phyloP scores from a whole-genome alignment of 2,888 invertebrate genomes.

The Drosophila merina region DNA sequence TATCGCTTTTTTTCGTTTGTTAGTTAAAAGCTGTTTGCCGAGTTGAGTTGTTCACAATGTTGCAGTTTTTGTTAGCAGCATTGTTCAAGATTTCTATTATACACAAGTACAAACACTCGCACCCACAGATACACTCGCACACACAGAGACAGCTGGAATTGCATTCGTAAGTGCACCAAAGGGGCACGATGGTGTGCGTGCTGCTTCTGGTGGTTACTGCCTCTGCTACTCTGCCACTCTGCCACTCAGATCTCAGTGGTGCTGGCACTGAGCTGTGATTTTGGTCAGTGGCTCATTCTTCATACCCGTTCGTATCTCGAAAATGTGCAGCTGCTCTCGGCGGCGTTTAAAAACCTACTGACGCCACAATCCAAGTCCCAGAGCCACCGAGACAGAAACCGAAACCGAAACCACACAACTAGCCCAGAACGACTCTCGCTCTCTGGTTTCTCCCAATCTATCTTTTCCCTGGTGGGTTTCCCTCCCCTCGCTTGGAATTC shows the following conservation, averaged over 20 bases:
- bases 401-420: conserved; percentile 7
- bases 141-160: conserved; percentile 55
- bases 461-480: conserved; percentile 15
- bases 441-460: conserved; percentile 12
- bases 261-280: conserved; percentile 20
- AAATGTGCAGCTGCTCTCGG: conserved; percentile 75
- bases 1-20: conserved; percentile 8
- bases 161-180: conserved; percentile 36
- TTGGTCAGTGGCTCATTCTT: conserved; percentile 12
- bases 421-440: not conserved
- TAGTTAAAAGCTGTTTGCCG: conserved; percentile 23
- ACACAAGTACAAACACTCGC: conserved; percentile 42
- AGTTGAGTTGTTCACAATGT: conserved; percentile 32
- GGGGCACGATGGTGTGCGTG: conserved; percentile 28
- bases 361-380: conserved; percentile 36
- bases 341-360: conserved; percentile 81
- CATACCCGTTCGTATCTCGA: conserved; percentile 56
- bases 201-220: conserved; percentile 25
- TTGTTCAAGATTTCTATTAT: conserved; percentile 55
- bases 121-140: conserved; percentile 30
- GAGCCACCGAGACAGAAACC: conserved; percentile 21
- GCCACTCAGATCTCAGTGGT: not conserved
- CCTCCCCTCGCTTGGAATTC: not conserved
- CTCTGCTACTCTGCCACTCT: not conserved
- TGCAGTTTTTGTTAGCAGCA: conserved; percentile 49